These are phyloP conservation scores for Arrhamphus sclerolepis DNA, from an alignment of 2,797 vertebrate genomes.

Conservation along the genomic window DNA sequence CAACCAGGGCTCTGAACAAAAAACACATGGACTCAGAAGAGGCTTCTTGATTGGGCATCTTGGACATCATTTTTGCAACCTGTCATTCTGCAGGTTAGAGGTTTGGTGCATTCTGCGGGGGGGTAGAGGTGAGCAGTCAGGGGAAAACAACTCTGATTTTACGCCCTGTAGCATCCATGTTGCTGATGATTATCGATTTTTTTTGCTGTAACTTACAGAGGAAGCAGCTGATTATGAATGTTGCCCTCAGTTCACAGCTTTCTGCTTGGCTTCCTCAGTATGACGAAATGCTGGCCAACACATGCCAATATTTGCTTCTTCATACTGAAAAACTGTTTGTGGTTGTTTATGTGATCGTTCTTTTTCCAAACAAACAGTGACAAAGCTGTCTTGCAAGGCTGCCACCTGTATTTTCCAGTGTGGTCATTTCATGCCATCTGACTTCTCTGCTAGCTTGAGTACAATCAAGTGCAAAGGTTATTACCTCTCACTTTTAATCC, in stretches of 20 bases:
- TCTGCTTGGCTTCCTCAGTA: not conserved
- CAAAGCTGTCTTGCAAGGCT: slow-evolving; percentile 3
- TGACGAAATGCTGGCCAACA: not conserved
- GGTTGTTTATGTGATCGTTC: slow-evolving; percentile 4
- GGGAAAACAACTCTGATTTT: slow-evolving; percentile 32
- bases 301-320: not conserved
- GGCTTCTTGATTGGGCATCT: slow-evolving; percentile 59
- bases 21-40: slow-evolving; percentile 50
- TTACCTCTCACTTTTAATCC: too few relatives aligned
- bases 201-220: slow-evolving; percentile 10
- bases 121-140: slow-evolving; percentile 42
- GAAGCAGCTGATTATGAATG: slow-evolving; percentile 16
- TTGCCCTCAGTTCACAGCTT: not conserved
- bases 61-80: slow-evolving; percentile 56
- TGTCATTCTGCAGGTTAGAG: slow-evolving; percentile 59
- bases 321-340: not conserved
- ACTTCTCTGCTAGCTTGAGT: too few relatives aligned
- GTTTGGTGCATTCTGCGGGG: slow-evolving; percentile 19
- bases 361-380: not conserved
- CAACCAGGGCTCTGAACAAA: slow-evolving; percentile 49
- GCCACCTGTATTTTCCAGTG: not conserved
- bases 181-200: slow-evolving; percentile 31
- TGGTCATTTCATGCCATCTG: too few relatives aligned
- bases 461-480: too few relatives aligned
- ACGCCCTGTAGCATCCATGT: slow-evolving; percentile 28